phyloP scores from a whole-genome alignment of 92 coral and sea anemone genomes.

The Parazoanthus darwini region DNA sequence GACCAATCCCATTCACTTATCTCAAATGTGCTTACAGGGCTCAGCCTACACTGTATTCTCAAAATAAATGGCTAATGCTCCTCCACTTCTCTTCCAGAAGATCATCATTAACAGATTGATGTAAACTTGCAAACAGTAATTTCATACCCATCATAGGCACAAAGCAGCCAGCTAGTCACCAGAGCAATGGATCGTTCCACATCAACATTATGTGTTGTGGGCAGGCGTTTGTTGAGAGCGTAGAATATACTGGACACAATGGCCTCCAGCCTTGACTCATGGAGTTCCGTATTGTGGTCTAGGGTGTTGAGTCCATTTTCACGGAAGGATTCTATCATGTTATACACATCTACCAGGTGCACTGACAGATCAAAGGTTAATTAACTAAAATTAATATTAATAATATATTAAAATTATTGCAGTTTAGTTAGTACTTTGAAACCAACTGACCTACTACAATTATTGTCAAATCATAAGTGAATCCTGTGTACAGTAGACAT shows the following conservation, averaged over 20 bases:
- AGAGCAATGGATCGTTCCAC: constrained; percentile 92
- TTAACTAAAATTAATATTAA: no score
- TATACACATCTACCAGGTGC: constrained; percentile 94
- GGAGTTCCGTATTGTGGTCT: constrained; percentile 96
- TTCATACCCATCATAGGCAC: constrained; percentile 92
- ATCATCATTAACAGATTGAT: not conserved
- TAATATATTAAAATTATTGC: no score
- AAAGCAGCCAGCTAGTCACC: constrained; percentile 96
- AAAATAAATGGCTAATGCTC: no score
- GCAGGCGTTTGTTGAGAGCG: constrained; percentile 95
- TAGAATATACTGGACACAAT: constrained; percentile 98
- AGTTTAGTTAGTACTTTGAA: no score
- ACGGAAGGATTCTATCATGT: constrained; percentile 99
- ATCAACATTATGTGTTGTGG: constrained; percentile 90
- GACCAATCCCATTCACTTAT: no score
- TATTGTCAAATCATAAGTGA: no score
- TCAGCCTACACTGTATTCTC: no score
- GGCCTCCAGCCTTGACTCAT: constrained; percentile 93
- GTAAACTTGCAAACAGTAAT: no score
- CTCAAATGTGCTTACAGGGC: no score
- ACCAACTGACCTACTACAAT: no score
- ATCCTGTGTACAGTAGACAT: no score
- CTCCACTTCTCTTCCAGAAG: no score
- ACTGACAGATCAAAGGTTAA: constrained; percentile 49
- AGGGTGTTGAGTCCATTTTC: constrained; percentile 95